Evolutionary conservation across 2,113 vertebrate species (phyloP), one percentile per base, ranked within the genome.

Genomic region (Oncorhynchus keta): DNA sequence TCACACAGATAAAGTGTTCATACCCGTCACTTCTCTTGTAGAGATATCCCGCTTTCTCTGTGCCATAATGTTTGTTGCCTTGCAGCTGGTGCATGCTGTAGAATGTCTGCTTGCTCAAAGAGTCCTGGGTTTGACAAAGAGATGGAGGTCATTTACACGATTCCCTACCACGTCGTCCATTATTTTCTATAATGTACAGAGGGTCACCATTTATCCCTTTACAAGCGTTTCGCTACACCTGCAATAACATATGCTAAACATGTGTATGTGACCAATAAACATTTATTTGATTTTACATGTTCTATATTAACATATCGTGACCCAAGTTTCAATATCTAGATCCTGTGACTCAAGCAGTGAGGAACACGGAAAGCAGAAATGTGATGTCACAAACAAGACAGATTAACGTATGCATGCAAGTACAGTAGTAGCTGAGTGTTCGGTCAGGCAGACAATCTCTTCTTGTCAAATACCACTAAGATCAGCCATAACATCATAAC

Each of bases 1-100:
- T 45, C 39, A 45, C 39, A 45, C 14, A 68, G 11, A 35, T 24
- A 5, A 28, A 7, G 22, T 26, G 45, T 26, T 2, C 35, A 75
- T 86, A 94, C 90, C 93, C 93, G 78, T 89, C 83, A n/a, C 92
- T 93, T 84, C 90, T 94, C 87, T 94, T 93, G 76, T 88, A 91
- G 61, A 94, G 92, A 61, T 65, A 88, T 26, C 92, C 93, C 0
- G 77, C 81, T 75, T 89, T 94, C 76, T 93, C 93, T 0, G 85
- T 92, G 69, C 93, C 89, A 0, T 92, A 91, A 70, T 92, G 89
- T 77, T 90, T 91, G 85, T 91, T 94, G 70, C 90, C 92, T 66
- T 92, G 92, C 66, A 93, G 85, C 78, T 93, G 93, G 69, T 93
- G 90, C 92, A 93, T 90, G 79, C 84, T 93, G 86, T 92, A 91